These are phyloP conservation scores for Lithobates pipiens DNA, from an alignment of 2,797 vertebrate species.

Conservation along the genomic window DNA sequence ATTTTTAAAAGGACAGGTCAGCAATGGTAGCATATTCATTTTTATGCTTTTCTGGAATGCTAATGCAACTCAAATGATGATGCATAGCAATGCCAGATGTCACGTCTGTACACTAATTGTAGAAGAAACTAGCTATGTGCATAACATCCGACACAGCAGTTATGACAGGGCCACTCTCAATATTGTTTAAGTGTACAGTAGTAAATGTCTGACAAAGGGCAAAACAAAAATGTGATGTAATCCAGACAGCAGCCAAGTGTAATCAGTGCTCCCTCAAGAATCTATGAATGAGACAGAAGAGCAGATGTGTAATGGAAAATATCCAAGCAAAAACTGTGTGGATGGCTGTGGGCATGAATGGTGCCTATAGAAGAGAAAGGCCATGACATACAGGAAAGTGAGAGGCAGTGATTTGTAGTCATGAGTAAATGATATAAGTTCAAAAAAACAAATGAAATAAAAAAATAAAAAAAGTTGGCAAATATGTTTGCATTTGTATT, in stretches of 20 bases:
- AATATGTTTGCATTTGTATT: background rate
- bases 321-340: background rate
- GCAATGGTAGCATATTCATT: no score
- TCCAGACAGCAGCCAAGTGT: background rate
- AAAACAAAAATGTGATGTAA: background rate
- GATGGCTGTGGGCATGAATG: conserved; percentile 11
- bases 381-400: background rate
- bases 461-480: background rate
- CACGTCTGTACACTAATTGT: background rate
- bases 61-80: background rate
- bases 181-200: background rate
- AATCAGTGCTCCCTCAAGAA: background rate
- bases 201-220: background rate
- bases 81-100: background rate
- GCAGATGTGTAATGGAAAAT: conserved; percentile 10
- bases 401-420: background rate
- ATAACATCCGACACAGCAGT: background rate
- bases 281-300: conserved; percentile 7
- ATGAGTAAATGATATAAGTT: background rate
- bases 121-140: background rate
- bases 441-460: background rate
- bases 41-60: no score
- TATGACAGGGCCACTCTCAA: background rate
- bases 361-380: conserved; percentile 7
- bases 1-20: no score